Percentiles rank a stretch among this genome's conserved stretches.
Evolutionary conservation across 2,113 vertebrate genomes (phyloP).

Genomic region (Bungarus multicinctus): DNA sequence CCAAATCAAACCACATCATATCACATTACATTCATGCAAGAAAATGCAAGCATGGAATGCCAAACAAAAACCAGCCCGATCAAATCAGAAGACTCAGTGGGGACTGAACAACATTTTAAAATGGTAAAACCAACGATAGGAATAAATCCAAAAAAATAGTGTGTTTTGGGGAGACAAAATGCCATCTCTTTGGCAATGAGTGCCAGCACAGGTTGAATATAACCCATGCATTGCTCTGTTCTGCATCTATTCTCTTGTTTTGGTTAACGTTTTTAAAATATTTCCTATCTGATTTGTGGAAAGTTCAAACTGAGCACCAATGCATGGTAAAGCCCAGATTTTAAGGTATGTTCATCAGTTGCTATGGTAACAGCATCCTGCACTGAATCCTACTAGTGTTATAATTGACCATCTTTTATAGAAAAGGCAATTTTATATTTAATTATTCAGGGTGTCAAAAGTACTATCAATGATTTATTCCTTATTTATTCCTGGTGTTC

Average conservation of each 20-base stretch:
- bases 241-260: neutral
- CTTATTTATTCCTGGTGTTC: constrained; percentile 6
- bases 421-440: constrained; percentile 5
- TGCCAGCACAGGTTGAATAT: neutral
- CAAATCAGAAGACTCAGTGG: neutral
- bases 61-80: neutral
- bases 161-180: neutral
- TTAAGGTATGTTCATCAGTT: constrained; percentile 2
- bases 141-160: neutral
- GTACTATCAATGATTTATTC: constrained; percentile 9
- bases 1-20: neutral
- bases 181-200: neutral
- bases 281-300: neutral
- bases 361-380: constrained; percentile 4
- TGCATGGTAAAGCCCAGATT: constrained; percentile 2
- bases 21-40: neutral
- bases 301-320: neutral
- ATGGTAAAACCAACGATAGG: neutral
- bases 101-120: neutral
- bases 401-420: constrained; percentile 20
- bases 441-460: constrained; percentile 24
- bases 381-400: constrained; percentile 2
- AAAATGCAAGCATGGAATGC: neutral
- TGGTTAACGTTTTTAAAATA: neutral
- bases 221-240: neutral